These are phyloP conservation scores for Polydrusus pterygomalis DNA, from an alignment of 2,888 invertebrate species.

Conservation along the genomic window DNA sequence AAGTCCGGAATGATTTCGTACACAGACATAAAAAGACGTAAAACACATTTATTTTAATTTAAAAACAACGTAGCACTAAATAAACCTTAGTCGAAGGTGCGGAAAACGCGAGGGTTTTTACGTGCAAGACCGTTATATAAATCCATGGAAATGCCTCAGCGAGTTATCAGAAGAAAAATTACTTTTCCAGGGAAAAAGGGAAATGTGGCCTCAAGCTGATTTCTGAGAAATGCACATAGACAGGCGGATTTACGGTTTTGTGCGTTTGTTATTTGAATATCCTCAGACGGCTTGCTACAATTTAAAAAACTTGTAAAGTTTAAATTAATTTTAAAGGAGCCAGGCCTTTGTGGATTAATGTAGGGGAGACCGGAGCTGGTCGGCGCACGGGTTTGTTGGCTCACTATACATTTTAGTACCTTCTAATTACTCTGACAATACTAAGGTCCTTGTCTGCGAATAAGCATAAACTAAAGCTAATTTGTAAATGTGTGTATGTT, in stretches of 20 bases:
- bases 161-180: slow-evolving; percentile 49
- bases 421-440: too few relatives aligned
- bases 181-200: slow-evolving; percentile 41
- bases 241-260: slow-evolving; percentile 26
- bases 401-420: too few relatives aligned
- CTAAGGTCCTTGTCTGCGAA: too few relatives aligned
- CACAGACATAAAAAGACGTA: too few relatives aligned
- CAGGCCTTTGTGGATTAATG: too few relatives aligned
- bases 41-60: slow-evolving; percentile 32
- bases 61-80: slow-evolving; percentile 27
- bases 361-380: too few relatives aligned
- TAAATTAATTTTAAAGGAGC: too few relatives aligned
- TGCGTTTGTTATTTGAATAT: slow-evolving; percentile 39
- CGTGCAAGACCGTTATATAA: slow-evolving; percentile 37
- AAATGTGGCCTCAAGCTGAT: slow-evolving; percentile 45
- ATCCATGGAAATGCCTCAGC: slow-evolving; percentile 23
- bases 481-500: too few relatives aligned
- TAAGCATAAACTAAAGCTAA: too few relatives aligned
- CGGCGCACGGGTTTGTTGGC: too few relatives aligned
- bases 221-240: slow-evolving; percentile 42
- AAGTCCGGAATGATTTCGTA: too few relatives aligned
- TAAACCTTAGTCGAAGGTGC: slow-evolving; percentile 29
- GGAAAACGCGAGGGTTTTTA: slow-evolving; percentile 18
- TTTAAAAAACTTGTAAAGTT: too few relatives aligned
- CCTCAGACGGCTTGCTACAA: neutral